Percentiles rank a stretch among this genome's conserved stretches.
phyloP scores from a whole-genome alignment of 2,113 vertebrate species.

The Menidia beryllina region DNA sequence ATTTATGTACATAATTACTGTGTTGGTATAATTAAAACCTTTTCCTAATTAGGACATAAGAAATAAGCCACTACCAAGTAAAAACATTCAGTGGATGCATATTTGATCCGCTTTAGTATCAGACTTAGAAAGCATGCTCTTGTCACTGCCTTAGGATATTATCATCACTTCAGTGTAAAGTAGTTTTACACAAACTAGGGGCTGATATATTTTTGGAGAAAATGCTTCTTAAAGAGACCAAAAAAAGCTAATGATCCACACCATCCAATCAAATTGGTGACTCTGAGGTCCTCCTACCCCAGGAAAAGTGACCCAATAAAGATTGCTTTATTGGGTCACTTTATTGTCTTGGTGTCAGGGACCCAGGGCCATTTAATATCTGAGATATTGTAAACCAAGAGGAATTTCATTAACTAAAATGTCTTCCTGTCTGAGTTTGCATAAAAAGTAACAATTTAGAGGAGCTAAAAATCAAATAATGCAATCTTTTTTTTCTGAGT shows the following conservation, averaged over 20 bases:
- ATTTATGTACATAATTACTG: too few relatives aligned
- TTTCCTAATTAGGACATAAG: too few relatives aligned
- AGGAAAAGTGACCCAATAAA: constrained; percentile 40
- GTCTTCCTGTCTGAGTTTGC: constrained; percentile 19
- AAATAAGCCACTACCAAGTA: too few relatives aligned
- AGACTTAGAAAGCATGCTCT: too few relatives aligned
- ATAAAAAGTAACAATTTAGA: constrained; percentile 51
- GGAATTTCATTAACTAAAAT: constrained; percentile 49
- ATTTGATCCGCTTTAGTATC: too few relatives aligned
- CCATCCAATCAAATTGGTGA: background rate
- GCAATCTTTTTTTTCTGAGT: constrained; percentile 9
- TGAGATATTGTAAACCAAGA: constrained; percentile 48
- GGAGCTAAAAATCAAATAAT: constrained; percentile 29
- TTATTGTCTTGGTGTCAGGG: constrained; percentile 27
- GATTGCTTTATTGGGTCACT: background rate
- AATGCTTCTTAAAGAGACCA: background rate
- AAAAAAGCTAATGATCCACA: background rate
- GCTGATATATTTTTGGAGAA: background rate
- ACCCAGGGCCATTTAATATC: constrained; percentile 66
- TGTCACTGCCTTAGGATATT: too few relatives aligned
- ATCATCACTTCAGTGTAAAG: too few relatives aligned
- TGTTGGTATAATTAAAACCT: too few relatives aligned
- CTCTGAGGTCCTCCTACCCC: background rate
- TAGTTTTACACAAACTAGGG: background rate
- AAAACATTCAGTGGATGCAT: too few relatives aligned